Conservation (phyloP, 2,888 invertebrate species). For the Caenorhabditis uteleia region DNA sequence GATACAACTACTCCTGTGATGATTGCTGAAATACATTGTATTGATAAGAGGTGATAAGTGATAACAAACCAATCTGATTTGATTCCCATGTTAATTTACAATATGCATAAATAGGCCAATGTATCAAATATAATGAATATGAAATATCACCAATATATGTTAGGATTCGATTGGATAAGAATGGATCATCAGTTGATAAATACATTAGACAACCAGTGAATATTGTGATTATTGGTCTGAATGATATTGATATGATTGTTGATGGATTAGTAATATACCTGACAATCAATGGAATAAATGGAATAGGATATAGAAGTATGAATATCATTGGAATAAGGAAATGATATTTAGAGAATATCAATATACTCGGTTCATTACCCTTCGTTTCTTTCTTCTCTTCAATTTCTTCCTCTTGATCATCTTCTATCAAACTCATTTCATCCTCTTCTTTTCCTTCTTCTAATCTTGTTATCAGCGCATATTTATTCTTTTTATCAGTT, state of each 20-base stretch:
- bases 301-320: neutral
- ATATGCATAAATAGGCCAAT: constrained; percentile 25
- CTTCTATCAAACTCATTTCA: too few species aligned
- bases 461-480: too few species aligned
- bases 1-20: neutral
- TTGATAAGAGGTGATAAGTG: neutral
- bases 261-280: too few species aligned
- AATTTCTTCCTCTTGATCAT: too few species aligned
- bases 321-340: neutral
- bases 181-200: neutral
- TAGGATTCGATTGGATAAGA: constrained; percentile 8
- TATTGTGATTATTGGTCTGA: constrained; percentile 15
- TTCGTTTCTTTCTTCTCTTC: too few species aligned
- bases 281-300: neutral
- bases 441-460: too few species aligned
- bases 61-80: neutral
- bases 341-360: too few species aligned
- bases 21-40: constrained; percentile 4
- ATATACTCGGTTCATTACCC: too few species aligned
- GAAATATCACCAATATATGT: constrained; percentile 27
- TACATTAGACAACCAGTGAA: constrained; percentile 11
- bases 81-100: constrained; percentile 4
- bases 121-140: constrained; percentile 17
- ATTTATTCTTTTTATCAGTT: too few species aligned
- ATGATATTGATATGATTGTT: too few species aligned